Evolutionary conservation across 2,888 invertebrate genomes (phyloP).

Genomic region (Octonoba sinensis): DNA sequence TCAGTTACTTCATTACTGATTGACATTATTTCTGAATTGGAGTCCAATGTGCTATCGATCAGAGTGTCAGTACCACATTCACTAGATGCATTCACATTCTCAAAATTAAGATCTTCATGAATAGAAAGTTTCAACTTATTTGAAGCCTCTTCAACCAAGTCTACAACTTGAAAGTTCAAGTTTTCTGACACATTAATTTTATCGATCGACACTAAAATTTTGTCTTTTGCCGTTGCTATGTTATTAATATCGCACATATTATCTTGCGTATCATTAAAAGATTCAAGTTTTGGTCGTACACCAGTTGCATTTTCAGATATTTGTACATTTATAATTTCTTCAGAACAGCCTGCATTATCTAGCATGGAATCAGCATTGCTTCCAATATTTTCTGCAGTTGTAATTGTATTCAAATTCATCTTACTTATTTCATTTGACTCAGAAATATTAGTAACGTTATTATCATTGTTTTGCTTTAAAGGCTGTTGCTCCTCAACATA

Average conservation of each 20-base stretch:
- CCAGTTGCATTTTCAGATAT: slow-evolving; percentile 13
- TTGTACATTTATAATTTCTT: not conserved
- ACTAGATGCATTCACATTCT: too few relatives aligned
- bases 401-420: not conserved
- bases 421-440: not conserved
- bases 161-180: too few relatives aligned
- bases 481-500: not conserved
- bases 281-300: slow-evolving; percentile 24
- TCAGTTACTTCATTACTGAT: too few relatives aligned
- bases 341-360: not conserved
- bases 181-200: not conserved
- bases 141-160: too few relatives aligned
- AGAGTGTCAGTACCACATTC: too few relatives aligned
- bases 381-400: not conserved
- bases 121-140: too few relatives aligned
- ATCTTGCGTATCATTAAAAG: not conserved
- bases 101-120: too few relatives aligned
- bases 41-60: too few relatives aligned
- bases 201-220: not conserved
- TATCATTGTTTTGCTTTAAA: not conserved
- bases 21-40: too few relatives aligned
- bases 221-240: not conserved
- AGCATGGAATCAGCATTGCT: not conserved
- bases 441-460: not conserved
- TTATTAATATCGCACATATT: not conserved